Percentiles rank a stretch among this genome's conserved stretches.
These are phyloP conservation scores for Mirounga angustirostris DNA, from an alignment of 2,113 vertebrate genomes.

Conservation along the genomic window DNA sequence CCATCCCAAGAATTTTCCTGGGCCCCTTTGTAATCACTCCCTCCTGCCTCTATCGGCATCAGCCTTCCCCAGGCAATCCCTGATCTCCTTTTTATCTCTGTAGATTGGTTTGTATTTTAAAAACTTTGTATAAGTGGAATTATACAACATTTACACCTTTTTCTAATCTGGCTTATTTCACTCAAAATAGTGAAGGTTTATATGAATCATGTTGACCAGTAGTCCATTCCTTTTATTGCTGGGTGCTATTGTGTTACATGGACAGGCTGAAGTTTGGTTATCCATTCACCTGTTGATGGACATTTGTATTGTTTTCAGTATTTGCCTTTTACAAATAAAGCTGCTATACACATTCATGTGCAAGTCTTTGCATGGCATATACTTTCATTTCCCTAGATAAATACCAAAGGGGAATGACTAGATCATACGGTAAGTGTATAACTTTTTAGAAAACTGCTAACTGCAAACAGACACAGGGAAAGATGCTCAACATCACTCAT, in stretches of 20 bases:
- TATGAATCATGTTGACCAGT: not conserved
- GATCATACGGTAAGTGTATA: not conserved
- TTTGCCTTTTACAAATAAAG: not conserved
- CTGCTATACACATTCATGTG: not conserved
- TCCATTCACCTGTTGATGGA: not conserved
- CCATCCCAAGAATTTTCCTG: not conserved
- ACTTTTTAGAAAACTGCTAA: not conserved
- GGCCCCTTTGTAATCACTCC: not conserved
- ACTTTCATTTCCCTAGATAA: not conserved
- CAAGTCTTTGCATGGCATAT: not conserved
- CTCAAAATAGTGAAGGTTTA: not conserved
- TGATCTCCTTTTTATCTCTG: not conserved
- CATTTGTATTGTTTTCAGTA: not conserved
- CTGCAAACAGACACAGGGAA: not conserved
- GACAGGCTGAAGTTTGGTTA: not conserved
- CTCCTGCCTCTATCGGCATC: not conserved
- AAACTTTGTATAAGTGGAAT: not conserved
- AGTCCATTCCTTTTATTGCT: not conserved
- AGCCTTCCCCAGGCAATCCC: not conserved
- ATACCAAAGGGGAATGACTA: not conserved
- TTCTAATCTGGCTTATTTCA: not conserved
- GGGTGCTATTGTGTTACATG: not conserved
- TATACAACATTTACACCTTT: not conserved
- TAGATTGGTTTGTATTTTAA: not conserved
- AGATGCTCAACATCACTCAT: not conserved